phyloP scores from a whole-genome alignment of 2,888 invertebrate genomes.

The Drosophila pseudotalamancana region DNA sequence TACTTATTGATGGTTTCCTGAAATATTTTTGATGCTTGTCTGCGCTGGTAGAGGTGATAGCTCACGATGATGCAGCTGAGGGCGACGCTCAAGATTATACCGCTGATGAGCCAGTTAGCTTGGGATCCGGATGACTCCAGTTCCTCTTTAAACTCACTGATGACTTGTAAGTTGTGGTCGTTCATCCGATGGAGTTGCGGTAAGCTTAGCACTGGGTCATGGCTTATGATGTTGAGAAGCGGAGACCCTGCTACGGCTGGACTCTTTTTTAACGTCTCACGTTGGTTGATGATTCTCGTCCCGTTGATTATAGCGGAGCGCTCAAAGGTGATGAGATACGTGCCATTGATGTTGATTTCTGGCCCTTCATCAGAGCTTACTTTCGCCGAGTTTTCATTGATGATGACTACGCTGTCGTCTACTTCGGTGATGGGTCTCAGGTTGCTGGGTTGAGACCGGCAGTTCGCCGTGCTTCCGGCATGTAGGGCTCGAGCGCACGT shows the following conservation, averaged over 20 bases:
- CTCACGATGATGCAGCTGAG: background rate
- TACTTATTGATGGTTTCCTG: background rate
- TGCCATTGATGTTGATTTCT: background rate
- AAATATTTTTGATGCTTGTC: background rate
- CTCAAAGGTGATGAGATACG: background rate
- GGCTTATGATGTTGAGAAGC: background rate
- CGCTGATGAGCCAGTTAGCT: background rate
- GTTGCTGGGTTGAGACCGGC: background rate
- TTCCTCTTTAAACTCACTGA: background rate
- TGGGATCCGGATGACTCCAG: background rate
- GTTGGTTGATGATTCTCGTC: background rate
- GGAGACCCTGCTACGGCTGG: background rate
- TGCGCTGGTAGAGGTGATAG: background rate
- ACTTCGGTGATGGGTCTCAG: background rate
- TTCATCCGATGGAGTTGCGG: background rate
- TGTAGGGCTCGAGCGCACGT: background rate
- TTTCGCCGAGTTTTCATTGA: background rate
- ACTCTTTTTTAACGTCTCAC: background rate
- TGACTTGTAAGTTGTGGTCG: background rate
- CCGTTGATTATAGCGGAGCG: background rate
- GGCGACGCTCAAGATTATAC: background rate
- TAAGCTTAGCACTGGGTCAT: background rate
- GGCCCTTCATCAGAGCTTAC: background rate
- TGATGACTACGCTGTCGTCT: background rate
- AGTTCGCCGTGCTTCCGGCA: background rate